Evolutionary conservation across 2,113 vertebrate genomes (phyloP).

Genomic region (Albula goreensis): DNA sequence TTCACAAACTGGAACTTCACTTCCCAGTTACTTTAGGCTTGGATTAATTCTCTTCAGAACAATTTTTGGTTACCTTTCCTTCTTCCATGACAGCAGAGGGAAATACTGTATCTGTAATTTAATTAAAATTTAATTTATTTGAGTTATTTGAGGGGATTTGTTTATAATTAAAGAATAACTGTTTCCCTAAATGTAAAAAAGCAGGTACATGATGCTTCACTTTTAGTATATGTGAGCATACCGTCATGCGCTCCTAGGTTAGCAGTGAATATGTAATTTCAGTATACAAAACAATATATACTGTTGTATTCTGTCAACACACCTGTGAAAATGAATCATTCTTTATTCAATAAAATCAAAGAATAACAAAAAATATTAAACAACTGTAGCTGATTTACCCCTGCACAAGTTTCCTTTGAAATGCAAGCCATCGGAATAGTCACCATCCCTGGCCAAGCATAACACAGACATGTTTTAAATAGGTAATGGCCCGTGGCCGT

Average conservation of each 20-base stretch:
- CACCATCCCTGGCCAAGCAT: not conserved
- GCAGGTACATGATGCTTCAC: not conserved
- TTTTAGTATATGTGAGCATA: not conserved
- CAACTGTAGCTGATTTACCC: not conserved
- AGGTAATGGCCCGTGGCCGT: constrained; percentile 37
- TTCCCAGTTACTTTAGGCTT: too few species aligned
- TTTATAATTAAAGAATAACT: too few species aligned
- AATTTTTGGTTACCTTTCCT: too few species aligned
- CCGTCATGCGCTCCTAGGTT: not conserved
- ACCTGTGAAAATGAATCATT: not conserved
- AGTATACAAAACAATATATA: not conserved
- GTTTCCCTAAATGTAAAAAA: too few species aligned
- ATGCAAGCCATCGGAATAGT: not conserved
- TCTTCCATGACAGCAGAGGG: too few species aligned
- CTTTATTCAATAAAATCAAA: not conserved
- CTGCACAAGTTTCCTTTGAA: not conserved
- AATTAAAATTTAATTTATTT: not conserved
- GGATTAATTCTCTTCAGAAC: too few species aligned
- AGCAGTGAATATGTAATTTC: too few species aligned
- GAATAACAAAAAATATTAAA: not conserved
- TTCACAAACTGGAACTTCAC: too few species aligned
- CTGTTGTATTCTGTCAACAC: not conserved
- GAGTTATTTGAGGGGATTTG: too few species aligned
- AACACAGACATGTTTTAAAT: constrained; percentile 41
- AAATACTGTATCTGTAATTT: constrained; percentile 9